A percentile compares a stretch with the other conserved stretches of the same genome.
Evolutionary conservation across 2,113 vertebrate genomes (phyloP).

Genomic region (Bos indicus): DNA sequence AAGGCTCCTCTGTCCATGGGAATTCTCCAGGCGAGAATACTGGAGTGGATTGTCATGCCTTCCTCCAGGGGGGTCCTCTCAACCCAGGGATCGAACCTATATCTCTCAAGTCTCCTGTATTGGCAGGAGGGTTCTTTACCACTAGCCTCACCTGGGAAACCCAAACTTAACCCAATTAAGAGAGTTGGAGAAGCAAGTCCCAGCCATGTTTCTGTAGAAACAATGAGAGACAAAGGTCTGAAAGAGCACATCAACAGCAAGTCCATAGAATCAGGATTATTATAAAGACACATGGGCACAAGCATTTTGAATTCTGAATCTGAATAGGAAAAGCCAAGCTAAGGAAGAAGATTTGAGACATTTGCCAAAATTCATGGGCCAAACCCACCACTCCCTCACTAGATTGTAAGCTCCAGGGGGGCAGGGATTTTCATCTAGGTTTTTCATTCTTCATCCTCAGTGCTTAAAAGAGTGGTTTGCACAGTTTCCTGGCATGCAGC

Average conservation of each 20-base stretch:
- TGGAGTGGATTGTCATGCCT: neutral
- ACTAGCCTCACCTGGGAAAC: neutral
- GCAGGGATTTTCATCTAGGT: neutral
- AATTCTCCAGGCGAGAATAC: neutral
- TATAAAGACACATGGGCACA: neutral
- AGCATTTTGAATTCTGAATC: neutral
- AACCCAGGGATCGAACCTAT: neutral
- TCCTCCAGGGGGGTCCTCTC: neutral
- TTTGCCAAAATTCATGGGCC: neutral
- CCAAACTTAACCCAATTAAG: neutral
- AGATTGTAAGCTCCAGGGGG: neutral
- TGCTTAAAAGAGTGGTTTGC: neutral
- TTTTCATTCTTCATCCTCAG: neutral
- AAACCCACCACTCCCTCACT: neutral
- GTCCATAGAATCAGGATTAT: neutral
- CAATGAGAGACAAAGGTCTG: neutral
- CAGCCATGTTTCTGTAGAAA: neutral
- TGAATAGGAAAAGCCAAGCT: neutral
- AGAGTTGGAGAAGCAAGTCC: neutral
- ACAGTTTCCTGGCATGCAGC: neutral
- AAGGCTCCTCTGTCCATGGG: neutral
- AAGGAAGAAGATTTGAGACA: neutral
- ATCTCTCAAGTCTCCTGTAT: neutral
- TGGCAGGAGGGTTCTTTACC: neutral
- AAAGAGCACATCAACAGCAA: neutral